Conservation (phyloP, 2,113 vertebrate species). For the Anhinga anhinga region DNA sequence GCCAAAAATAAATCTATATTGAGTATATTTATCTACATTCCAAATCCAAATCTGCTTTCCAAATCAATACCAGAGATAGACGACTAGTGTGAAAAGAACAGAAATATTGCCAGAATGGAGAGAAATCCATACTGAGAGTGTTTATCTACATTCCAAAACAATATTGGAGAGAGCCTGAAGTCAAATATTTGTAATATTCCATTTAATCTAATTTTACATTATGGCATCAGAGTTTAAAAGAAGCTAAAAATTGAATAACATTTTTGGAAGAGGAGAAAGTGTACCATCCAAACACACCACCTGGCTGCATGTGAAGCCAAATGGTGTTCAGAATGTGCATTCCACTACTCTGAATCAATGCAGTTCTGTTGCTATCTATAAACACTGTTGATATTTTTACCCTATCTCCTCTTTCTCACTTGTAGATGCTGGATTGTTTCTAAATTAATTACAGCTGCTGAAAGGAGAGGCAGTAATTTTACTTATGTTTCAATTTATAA, state of each 20-base stretch:
- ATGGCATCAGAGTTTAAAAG: not conserved
- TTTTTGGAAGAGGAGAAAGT: not conserved
- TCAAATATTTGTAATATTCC: conserved; percentile 17
- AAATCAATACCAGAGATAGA: conserved; percentile 38
- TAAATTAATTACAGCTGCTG: not conserved
- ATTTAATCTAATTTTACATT: conserved; percentile 28
- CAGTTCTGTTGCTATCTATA: not conserved
- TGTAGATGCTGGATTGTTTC: not conserved
- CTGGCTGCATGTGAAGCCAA: not conserved
- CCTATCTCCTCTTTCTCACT: not conserved
- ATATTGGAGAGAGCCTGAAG: not conserved
- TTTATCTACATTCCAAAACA: conserved; percentile 22
- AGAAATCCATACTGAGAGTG: conserved; percentile 6
- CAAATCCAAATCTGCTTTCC: conserved; percentile 33
- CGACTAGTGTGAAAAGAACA: not conserved
- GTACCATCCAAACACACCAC: not conserved
- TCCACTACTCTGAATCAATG: not conserved
- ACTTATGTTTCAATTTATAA: not conserved
- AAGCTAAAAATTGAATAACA: not conserved
- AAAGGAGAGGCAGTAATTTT: not conserved
- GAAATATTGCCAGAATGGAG: conserved; percentile 11
- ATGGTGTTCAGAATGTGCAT: not conserved
- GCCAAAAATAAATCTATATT: conserved; percentile 26
- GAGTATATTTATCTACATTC: conserved; percentile 17
- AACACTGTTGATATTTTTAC: not conserved